Evolutionary conservation across 2,888 invertebrate species (phyloP).

Genomic region (Endotricha flammealis): DNA sequence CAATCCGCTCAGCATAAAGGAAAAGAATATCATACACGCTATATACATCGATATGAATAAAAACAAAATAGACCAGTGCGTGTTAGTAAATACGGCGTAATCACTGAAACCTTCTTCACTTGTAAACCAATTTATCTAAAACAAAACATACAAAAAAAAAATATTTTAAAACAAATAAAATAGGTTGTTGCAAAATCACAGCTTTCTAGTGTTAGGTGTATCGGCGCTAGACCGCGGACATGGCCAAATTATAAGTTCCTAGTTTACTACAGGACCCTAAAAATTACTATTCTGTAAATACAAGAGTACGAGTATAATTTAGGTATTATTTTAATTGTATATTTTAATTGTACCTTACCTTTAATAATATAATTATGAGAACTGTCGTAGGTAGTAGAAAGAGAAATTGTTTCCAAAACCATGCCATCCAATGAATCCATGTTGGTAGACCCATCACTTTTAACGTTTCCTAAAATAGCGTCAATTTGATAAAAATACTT

Average conservation of each 20-base stretch:
- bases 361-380: slow-evolving; percentile 77
- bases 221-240: no score
- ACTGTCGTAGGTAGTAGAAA: slow-evolving; percentile 80
- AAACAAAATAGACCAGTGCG: slow-evolving; percentile 82
- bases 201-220: no score
- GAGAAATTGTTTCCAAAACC: slow-evolving; percentile 88
- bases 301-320: no score
- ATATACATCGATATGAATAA: slow-evolving; percentile 85
- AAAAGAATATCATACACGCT: slow-evolving; percentile 84
- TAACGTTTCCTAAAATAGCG: slow-evolving; percentile 86
- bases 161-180: slow-evolving; percentile 6
- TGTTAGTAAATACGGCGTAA: slow-evolving; percentile 83
- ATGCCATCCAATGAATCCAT: slow-evolving; percentile 91
- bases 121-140: slow-evolving; percentile 74
- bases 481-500: neutral
- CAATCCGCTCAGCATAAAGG: slow-evolving; percentile 88
- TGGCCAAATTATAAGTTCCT: no score
- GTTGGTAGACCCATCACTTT: slow-evolving; percentile 93
- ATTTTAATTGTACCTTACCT: no score
- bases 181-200: no score
- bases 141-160: slow-evolving; percentile 16
- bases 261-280: no score
- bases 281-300: no score
- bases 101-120: slow-evolving; percentile 61
- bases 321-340: no score